phyloP scores from a whole-genome alignment of 2,888 invertebrate genomes.

The Melipona beecheii region DNA sequence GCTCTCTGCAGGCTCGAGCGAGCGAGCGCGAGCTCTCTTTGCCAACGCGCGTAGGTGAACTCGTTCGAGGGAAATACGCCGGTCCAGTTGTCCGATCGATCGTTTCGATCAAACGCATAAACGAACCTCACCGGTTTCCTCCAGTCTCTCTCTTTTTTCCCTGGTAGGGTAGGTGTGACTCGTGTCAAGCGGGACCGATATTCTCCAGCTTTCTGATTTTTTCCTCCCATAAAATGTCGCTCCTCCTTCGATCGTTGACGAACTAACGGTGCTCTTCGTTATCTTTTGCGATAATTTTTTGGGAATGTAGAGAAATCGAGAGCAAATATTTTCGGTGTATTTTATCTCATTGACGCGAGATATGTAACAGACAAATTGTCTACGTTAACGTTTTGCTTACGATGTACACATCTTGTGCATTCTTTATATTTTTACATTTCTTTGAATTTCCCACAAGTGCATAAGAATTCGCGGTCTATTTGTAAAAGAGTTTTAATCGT shows the following conservation, averaged over 20 bases:
- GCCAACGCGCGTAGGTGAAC: slow-evolving; percentile 71
- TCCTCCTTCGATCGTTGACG: neutral
- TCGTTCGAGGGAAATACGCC: slow-evolving; percentile 64
- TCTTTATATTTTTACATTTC: too few species aligned
- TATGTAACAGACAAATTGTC: neutral
- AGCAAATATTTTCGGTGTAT: neutral
- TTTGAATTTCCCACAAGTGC: too few species aligned
- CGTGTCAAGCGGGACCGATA: slow-evolving; percentile 3
- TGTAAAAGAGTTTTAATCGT: too few species aligned
- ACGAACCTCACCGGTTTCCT: slow-evolving; percentile 35
- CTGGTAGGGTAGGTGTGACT: slow-evolving; percentile 35
- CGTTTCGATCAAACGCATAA: slow-evolving; percentile 51
- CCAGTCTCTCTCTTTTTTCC: slow-evolving; percentile 50
- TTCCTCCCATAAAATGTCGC: slow-evolving; percentile 1
- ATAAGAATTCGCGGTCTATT: too few species aligned
- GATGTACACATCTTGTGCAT: too few species aligned
- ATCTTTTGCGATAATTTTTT: neutral
- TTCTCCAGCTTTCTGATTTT: slow-evolving; percentile 14
- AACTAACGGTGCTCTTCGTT: neutral
- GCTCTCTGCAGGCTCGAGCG: neutral
- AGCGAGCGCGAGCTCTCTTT: slow-evolving; percentile 32
- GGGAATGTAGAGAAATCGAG: neutral
- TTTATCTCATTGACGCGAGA: neutral
- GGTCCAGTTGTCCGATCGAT: slow-evolving; percentile 68
- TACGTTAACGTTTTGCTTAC: neutral